Conservation (phyloP, 2,888 invertebrate species). For the Conomelus anceps region DNA sequence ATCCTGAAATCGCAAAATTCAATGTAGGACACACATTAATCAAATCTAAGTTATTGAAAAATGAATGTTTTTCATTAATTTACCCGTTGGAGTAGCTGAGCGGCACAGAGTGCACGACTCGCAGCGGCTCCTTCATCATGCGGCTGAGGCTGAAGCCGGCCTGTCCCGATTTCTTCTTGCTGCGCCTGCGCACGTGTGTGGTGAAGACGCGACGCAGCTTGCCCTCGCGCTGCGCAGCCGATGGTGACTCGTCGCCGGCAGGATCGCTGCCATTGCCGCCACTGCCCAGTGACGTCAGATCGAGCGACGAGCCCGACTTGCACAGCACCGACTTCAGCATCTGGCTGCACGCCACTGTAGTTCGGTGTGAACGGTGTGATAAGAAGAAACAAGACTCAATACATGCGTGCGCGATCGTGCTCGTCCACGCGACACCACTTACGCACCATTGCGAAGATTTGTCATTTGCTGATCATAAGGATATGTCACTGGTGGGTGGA, state of each 20-base stretch:
- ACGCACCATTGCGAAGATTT: background rate
- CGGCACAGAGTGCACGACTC: slow-evolving; percentile 42
- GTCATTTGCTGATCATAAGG: background rate
- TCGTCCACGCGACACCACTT: background rate
- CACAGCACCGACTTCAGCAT: slow-evolving; percentile 32
- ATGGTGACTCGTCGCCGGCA: slow-evolving; percentile 28
- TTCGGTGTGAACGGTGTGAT: background rate
- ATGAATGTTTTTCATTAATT: slow-evolving; percentile 29
- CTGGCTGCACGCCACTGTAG: slow-evolving; percentile 2
- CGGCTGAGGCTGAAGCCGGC: slow-evolving; percentile 38
- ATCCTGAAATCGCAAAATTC: no score
- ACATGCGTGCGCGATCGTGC: no score
- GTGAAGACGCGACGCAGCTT: slow-evolving; percentile 41
- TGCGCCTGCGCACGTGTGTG: slow-evolving; percentile 38
- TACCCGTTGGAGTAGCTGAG: slow-evolving; percentile 40
- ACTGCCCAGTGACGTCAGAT: slow-evolving; percentile 30
- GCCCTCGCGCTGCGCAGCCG: slow-evolving; percentile 34
- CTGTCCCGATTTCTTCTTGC: slow-evolving; percentile 31
- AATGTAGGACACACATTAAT: no score
- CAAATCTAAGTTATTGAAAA: no score
- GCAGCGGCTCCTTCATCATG: slow-evolving; percentile 42
- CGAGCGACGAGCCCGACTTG: slow-evolving; percentile 37
- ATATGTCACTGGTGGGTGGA: background rate
- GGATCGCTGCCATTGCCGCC: background rate
- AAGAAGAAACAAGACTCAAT: background rate